Conservation (phyloP, 2,797 vertebrate genomes). For the Gouania willdenowi region DNA sequence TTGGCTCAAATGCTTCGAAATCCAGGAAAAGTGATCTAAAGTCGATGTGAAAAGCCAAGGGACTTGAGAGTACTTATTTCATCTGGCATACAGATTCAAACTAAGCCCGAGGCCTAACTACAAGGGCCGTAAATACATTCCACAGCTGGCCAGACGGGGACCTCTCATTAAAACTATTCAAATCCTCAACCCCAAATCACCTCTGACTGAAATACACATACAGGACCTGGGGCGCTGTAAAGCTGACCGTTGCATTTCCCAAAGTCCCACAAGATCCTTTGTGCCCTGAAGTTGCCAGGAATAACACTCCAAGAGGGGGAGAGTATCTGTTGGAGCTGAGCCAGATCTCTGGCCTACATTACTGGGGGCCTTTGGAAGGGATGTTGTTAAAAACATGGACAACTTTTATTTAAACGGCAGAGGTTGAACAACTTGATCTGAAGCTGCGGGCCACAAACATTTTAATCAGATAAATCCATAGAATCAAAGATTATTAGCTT, state of each 20-base stretch:
- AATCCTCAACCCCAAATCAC: no score
- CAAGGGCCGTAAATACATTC: conserved; percentile 41
- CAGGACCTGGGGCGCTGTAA: no score
- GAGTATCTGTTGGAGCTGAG: conserved; percentile 28
- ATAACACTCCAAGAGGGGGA: conserved; percentile 30
- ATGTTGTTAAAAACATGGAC: conserved; percentile 1
- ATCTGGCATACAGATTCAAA: conserved; percentile 21
- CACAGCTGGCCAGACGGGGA: conserved; percentile 8
- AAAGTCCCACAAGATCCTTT: conserved; percentile 39
- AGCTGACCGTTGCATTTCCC: conserved; percentile 16
- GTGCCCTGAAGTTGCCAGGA: conserved; percentile 25
- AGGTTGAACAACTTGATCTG: conserved; percentile 28
- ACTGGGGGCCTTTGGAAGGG: conserved; percentile 37
- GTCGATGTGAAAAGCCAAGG: no score
- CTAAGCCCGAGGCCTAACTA: conserved; percentile 26
- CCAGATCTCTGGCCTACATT: conserved; percentile 33
- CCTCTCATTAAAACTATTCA: conserved; percentile 1
- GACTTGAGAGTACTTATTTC: conserved; percentile 4
- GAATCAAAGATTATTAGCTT: no score
- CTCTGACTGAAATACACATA: background rate
- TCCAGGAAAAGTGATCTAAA: background rate
- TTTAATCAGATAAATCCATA: no score
- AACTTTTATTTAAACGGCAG: background rate
- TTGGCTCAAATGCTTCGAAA: background rate
- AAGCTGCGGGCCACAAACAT: conserved; percentile 4